phyloP scores from a whole-genome alignment of 2,888 invertebrate species.

The Leptopterna dolabrata region DNA sequence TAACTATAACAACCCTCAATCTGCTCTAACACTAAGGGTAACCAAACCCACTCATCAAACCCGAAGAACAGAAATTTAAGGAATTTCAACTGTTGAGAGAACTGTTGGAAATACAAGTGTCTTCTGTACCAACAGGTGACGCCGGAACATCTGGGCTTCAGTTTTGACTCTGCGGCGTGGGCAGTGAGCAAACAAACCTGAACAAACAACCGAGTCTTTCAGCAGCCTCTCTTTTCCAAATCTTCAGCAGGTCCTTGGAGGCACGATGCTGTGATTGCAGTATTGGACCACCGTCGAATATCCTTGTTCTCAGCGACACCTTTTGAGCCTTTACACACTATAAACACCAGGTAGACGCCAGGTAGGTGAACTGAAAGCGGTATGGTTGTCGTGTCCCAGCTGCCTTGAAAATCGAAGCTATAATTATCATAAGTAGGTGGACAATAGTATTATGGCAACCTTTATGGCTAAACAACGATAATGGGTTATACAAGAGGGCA shows the following conservation, averaged over 20 bases:
- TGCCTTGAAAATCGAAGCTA: too few species aligned
- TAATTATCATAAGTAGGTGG: too few species aligned
- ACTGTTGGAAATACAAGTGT: slow-evolving; percentile 1
- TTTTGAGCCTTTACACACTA: background rate
- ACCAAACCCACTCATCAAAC: too few species aligned
- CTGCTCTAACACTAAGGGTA: too few species aligned
- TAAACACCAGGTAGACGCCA: background rate
- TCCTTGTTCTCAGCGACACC: background rate
- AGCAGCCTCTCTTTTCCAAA: background rate
- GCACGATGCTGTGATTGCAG: background rate
- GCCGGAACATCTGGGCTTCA: background rate
- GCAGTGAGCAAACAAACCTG: background rate
- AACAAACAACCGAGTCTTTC: background rate
- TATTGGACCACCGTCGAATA: background rate
- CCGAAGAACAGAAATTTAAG: background rate
- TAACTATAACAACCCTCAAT: too few species aligned
- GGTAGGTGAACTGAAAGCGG: too few species aligned
- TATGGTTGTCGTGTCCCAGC: too few species aligned
- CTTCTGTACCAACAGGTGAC: background rate
- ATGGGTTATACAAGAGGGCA: too few species aligned
- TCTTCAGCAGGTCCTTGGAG: background rate
- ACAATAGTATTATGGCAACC: too few species aligned
- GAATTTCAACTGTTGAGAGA: background rate
- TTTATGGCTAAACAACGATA: too few species aligned
- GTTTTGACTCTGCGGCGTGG: background rate